Evolutionary conservation across 2,888 invertebrate genomes (phyloP), one percentile per base, ranked within the genome.

Genomic region (Thelaira solivaga): DNA sequence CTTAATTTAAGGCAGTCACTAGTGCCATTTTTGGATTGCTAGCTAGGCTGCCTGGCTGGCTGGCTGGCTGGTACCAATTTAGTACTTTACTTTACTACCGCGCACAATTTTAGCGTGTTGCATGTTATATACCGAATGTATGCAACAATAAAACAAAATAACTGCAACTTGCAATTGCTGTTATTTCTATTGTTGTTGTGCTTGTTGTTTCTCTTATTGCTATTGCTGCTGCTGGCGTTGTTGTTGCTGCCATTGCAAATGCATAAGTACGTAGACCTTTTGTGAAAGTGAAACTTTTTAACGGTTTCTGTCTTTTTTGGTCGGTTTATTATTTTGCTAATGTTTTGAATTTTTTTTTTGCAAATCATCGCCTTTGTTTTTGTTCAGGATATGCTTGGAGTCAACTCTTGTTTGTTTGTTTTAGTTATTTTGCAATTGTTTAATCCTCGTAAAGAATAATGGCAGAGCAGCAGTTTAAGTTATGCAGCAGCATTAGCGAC

Each of bases 281-380:
- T 83, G 86, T 86, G 86, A 86, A 86, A 86, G 86, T 86, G 86
- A 86, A 87, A 86, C 85, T 87, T 83, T 51, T 43, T 62, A 74
- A 64, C 57, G 73, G 62, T 55, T 73, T 76, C 74, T 72, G 8
- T 7, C 69, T 77, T 74, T 69, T n/a, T n/a, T n/a, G n/a, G n/a
- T n/a, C n/a, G 39, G 20, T 69, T 76, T 78, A 62, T 59, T 73
- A 65, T 76, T n/a, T n/a, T 69, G 55, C 47, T 45, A 73, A 55
- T 20, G 62, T 49, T 72, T 71, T 75, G 53, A 57, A 61, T 51
- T 47, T 62, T 51, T 47, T 62, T 61, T 53, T 62, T 41, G 41
- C 18, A 36, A n/a, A 55, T 24, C 13, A 31, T 16, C 24, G 64
- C 10, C 59, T 11, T 39, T 65, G 34, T 69, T 10, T 11, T 29